These are phyloP conservation scores for Paramisgurnus dabryanus DNA, from an alignment of 2,113 vertebrate species.

Conservation along the genomic window DNA sequence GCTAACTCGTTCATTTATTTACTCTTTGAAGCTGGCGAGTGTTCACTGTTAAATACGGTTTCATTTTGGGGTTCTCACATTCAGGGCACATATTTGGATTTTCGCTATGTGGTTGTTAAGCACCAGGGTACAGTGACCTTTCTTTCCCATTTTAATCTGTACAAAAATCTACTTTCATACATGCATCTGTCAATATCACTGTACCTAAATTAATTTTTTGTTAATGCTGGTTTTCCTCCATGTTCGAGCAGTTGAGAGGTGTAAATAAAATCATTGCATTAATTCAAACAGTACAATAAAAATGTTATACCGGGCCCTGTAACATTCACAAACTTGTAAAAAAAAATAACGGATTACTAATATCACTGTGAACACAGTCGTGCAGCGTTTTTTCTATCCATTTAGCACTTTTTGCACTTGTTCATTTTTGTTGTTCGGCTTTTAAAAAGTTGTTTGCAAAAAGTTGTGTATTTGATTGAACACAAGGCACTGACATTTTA, in stretches of 20 bases:
- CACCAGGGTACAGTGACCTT: slow-evolving; percentile 23
- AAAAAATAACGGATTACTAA: slow-evolving; percentile 35
- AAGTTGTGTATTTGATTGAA: neutral
- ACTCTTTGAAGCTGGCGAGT: neutral
- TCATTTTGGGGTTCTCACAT: slow-evolving; percentile 1
- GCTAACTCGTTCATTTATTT: slow-evolving; percentile 3
- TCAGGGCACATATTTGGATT: neutral
- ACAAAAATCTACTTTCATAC: neutral
- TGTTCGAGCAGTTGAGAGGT: neutral
- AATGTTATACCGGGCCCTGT: slow-evolving; percentile 24
- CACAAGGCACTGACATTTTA: slow-evolving; percentile 24
- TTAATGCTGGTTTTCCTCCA: neutral
- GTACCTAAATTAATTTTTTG: neutral
- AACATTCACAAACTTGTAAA: slow-evolving; percentile 32
- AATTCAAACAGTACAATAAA: slow-evolving; percentile 32
- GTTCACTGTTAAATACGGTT: neutral
- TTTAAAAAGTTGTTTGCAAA: slow-evolving; percentile 8
- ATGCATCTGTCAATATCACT: neutral
- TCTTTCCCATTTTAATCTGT: neutral
- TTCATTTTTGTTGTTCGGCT: slow-evolving; percentile 4
- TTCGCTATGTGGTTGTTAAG: neutral
- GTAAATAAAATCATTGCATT: slow-evolving; percentile 55
- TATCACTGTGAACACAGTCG: slow-evolving; percentile 26
- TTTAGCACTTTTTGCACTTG: slow-evolving; percentile 20
- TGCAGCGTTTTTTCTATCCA: slow-evolving; percentile 6